Evolutionary conservation across 2,113 vertebrate species (phyloP).

Genomic region (Semnornis frantzii): DNA sequence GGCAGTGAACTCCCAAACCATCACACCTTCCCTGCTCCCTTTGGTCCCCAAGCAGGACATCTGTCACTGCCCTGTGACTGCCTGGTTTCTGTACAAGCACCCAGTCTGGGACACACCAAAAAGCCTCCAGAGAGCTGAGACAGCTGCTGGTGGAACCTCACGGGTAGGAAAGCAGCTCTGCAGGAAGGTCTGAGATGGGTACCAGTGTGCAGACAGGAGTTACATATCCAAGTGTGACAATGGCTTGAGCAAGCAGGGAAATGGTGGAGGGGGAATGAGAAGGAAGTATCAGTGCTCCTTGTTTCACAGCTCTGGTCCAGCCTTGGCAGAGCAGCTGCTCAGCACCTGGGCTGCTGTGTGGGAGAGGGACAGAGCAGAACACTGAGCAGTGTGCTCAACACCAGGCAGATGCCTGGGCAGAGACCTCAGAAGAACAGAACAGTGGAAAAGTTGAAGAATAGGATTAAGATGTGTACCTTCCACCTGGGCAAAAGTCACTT

Average conservation of each 20-base stretch:
- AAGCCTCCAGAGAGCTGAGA: neutral
- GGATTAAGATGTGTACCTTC: neutral
- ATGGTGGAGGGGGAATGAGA: neutral
- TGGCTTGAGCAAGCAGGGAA: neutral
- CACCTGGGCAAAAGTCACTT: neutral
- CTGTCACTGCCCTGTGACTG: neutral
- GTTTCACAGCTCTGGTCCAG: accelerated
- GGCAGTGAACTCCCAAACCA: no score
- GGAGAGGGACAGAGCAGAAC: neutral
- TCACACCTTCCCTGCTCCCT: neutral
- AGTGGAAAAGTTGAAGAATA: neutral
- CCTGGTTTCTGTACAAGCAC: neutral
- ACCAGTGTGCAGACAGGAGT: neutral
- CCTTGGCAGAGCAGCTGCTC: neutral
- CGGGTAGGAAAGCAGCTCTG: neutral
- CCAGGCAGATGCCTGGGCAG: neutral
- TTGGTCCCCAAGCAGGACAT: neutral
- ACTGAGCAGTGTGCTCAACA: neutral
- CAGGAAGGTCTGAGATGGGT: neutral
- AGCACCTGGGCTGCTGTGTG: neutral
- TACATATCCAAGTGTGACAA: neutral
- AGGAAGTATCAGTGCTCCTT: neutral
- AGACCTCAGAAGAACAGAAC: neutral
- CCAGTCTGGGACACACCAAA: neutral
- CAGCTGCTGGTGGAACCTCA: neutral